Conservation (phyloP, 2,888 invertebrate species). For the Bombylius major region DNA sequence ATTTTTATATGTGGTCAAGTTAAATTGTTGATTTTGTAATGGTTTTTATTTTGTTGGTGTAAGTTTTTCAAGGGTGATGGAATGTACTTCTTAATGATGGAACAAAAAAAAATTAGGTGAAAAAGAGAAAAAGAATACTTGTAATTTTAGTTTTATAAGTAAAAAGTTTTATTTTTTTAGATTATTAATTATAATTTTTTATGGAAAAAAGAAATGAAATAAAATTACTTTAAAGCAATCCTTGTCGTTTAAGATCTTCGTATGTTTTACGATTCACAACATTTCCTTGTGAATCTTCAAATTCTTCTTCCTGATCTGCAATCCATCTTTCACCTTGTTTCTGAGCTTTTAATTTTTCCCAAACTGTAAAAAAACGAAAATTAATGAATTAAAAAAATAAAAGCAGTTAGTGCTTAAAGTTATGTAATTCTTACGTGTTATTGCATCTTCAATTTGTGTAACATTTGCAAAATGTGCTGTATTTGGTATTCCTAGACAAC, state of each 20-base stretch:
- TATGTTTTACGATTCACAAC: constrained; percentile 97
- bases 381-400: neutral
- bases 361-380: constrained; percentile 50
- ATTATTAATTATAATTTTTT: no score
- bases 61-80: no score
- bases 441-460: constrained; percentile 94
- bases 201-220: no score
- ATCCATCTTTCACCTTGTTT: constrained; percentile 95
- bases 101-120: no score
- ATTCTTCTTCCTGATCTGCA: constrained; percentile 95
- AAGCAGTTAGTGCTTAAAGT: neutral
- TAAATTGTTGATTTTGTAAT: constrained; percentile 14
- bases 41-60: no score
- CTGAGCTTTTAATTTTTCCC: constrained; percentile 93
- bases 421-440: constrained; percentile 56
- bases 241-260: constrained; percentile 97
- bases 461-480: constrained; percentile 99
- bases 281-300: constrained; percentile 96
- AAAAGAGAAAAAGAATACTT: no score
- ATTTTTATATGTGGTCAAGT: constrained; percentile 73
- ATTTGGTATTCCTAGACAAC: constrained; percentile 97
- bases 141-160: no score
- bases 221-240: constrained; percentile 56
- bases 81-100: no score
- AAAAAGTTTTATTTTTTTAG: no score